Evolutionary conservation across 2,797 vertebrate species (phyloP), one percentile per base, ranked within the genome.

Genomic region (Lophotriccus pileatus): DNA sequence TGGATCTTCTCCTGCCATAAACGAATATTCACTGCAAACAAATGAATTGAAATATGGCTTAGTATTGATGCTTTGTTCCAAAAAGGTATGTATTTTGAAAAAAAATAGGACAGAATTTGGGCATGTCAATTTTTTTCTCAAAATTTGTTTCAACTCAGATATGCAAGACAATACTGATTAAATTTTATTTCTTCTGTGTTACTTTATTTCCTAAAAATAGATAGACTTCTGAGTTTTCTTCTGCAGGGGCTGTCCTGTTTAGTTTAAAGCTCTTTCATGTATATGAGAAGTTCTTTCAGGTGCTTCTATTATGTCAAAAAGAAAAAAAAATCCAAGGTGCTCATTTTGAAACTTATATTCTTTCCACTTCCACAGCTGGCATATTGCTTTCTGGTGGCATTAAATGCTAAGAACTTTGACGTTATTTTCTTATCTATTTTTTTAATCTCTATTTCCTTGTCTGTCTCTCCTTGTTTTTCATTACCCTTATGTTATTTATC

Each of bases 391-490:
- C 66, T 88, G 94, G 86, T 75, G 46, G 19, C 49, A 89, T 69
- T 83, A 93, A 89, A 72, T 50, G 19, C 34, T 78, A 77, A 89
- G 89, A 89, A 50, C 3, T 4, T 79, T 53, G n/a, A 12, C 32
- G 7, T 92, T 90, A 25, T 87, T 89, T 91, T 64, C 74, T 92
- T 95, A 93, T 90, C 93, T 93, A 1, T 82, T 90, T 93, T 84
- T 78, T 94, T 93, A 39, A 95, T 94, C 93, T 80, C 64, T 92
- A 6, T 83, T 92, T 87, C 43, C 49, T 91, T 96, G 89, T 92
- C 94, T 89, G 6, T 76, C 46, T 76, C 41, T 90, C 60, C 86
- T 90, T 93, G 64, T 68, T 97, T 96, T 97, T 92, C 81, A 80
- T 91, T 95, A 82, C 60, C 14, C 56, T 80, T 87, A 74, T 37